Evolutionary conservation across 2,888 invertebrate species (phyloP), one percentile per base, ranked within the genome.

Genomic region (Acanthosepion esculentum): DNA sequence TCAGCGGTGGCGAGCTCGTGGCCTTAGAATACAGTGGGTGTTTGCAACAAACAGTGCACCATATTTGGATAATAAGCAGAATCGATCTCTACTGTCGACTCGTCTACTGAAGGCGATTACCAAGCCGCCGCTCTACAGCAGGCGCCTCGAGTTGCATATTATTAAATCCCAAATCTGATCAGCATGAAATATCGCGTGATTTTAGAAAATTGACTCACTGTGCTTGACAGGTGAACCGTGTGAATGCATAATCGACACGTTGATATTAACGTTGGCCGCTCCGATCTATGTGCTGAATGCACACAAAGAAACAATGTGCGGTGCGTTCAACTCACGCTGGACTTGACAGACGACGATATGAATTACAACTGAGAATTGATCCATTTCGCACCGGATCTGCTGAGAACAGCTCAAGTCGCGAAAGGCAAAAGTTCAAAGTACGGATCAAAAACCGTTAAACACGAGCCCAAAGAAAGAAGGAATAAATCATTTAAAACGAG

Each of bases 321-420:
- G 23, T 23, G 33, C n/a, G 15, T 33, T 78, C n/a, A 33, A n/a
- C 33, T 78, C 78, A n/a, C 18, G n/a, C 78, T 78, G 78, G n/a
- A 78, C n/a, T 78, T 78, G 78, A 78, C 78, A 78, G 78, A 33
- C n/a, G 78, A 78, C n/a, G 78, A 78, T 78, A 78, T 78, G 78
- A 78, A 78, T 78, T n/a, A 78, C n/a, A 78, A n/a, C 33, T n/a
- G 78, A n/a, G 78, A 78, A n/a, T 59, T 59, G 59, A 59, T n/a
- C 8, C n/a, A 33, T 23, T 78, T n/a, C n/a, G 33, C 78, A 18
- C 78, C 78, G 78, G 78, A 78, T 78, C 78, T 78, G 78, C n/a
- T 78, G 78, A n/a, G 78, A 78, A 78, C 41, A 78, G 15, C n/a
- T n/a, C n/a, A 78, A 78, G n/a, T 78, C 78, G n/a, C 78, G n/a